Base-by-base conservation (phyloP, 2,888 invertebrate species). In the Parthenolecanium corni region DNA sequence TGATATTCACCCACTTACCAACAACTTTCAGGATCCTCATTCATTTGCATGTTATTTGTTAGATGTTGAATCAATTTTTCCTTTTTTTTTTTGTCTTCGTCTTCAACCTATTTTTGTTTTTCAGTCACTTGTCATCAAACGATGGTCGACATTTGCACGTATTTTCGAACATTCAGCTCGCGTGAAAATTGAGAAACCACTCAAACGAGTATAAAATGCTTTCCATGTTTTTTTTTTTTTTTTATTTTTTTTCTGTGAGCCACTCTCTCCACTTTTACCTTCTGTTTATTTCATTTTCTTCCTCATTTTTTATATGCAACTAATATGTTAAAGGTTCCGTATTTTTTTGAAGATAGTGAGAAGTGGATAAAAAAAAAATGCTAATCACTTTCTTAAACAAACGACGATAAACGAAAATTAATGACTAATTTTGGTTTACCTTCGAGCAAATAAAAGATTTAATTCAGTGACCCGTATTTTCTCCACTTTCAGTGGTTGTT, bases 1-100 rank as follows among this genome's bases (percentile, higher is more conserved):
- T 42, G 42, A 54, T 54, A 40, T 40, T 38, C 23, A 54, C 40
- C 54, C 54, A 54, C 54, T 54, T 54, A 54, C 23, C 54, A 9
- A 31, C 31, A 9, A 31, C 31, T 31, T 31, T 54, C 42, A 24
- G 54, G 38, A 40, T 54, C 38, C 40, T 24, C 40, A 42, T 54
- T 54, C 54, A 54, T 54, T 54, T 54, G 54, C 54, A 54, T 54
- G 54, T 54, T 54, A 54, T 54, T 54, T 31, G 54, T 54, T 42
- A 24, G 31, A 31, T 31, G 53, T 31, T 52, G 21, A 11, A 31
- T 20, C 40, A 54, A 54, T 52, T 38, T 54, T 54, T 54, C 42
- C 40, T 38, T 40, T 42, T 42, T 54, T 54, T 54, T 18, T 54
- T 38, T 31, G 52, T 52, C 38, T 38, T 20, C n/a, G n/a, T n/a